Evolutionary conservation across 2,888 invertebrate species (phyloP), one percentile per base, ranked within the genome.

Genomic region (Osedax fenrisi): DNA sequence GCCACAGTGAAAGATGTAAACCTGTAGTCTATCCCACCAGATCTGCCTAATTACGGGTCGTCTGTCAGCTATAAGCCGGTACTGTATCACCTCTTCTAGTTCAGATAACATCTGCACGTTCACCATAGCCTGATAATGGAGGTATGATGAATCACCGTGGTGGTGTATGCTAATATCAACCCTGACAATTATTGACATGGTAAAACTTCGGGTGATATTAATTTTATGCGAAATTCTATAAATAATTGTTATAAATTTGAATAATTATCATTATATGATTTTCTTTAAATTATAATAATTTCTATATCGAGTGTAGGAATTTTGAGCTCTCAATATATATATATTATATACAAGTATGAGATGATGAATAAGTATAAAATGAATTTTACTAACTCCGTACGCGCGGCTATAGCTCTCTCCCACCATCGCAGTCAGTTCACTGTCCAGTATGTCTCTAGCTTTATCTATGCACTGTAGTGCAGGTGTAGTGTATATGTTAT

Each of bases 71-170:
- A 95, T 90, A 59, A 95, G 86, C 83, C 95, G 94, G 84, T 92
- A 98, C 80, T 95, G 95, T 74, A 98, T 94, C 0, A 94, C 92
- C 86, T 99, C 98, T 83, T 99, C 98, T 75, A 99, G 85, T 84
- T 99, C 98, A 0, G 95, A 92, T 72, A 99, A 86, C 87, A 97
- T 91, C 84, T 99, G 98, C 0, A 95, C 96, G 79, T 92, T 91
- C 0, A 98, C 94, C 90, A 98, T 91, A 76, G 85, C 80, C 85
- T 83, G 41, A 10, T 5, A 17, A 41, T 5, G 41, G 41, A 17
- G 5, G 41, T 41, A n/a, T n/a, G n/a, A n/a, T n/a, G n/a, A n/a
- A n/a, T n/a, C n/a, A n/a, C n/a, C n/a, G n/a, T n/a, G n/a, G n/a
- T n/a, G n/a, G n/a, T n/a, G n/a, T n/a, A n/a, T n/a, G n/a, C n/a